phyloP scores from a whole-genome alignment of 2,888 invertebrate genomes.

The Melanchra persicariae region DNA sequence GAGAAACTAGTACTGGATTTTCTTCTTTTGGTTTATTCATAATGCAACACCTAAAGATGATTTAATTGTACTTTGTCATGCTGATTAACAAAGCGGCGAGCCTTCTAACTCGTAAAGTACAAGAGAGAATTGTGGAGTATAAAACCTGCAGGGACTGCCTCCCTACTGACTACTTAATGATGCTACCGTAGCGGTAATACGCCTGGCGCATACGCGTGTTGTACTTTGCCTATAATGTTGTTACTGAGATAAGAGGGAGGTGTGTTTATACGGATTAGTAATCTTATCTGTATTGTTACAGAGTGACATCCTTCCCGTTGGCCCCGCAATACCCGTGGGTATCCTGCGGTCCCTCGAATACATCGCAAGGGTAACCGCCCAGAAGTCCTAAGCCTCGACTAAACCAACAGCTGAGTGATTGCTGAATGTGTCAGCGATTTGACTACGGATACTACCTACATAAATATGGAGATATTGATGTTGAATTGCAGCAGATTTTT shows the following conservation, averaged over 20 bases:
- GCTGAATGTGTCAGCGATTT: slow-evolving; percentile 22
- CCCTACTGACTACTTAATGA: background rate
- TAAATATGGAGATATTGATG: slow-evolving; percentile 16
- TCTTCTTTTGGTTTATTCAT: slow-evolving; percentile 14
- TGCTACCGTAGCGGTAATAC: background rate
- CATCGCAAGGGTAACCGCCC: slow-evolving; percentile 58
- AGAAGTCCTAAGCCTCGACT: slow-evolving; percentile 48
- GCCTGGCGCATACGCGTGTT: background rate
- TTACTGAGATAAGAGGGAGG: background rate
- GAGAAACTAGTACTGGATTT: background rate
- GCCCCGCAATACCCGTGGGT: slow-evolving; percentile 75
- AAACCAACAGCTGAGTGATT: slow-evolving; percentile 20
- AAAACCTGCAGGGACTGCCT: background rate
- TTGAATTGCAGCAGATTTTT: slow-evolving; percentile 27
- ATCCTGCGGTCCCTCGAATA: slow-evolving; percentile 78
- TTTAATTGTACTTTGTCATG: background rate
- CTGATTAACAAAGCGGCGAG: background rate
- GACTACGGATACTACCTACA: slow-evolving; percentile 15
- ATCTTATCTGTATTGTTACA: slow-evolving; percentile 59
- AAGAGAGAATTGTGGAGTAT: background rate
- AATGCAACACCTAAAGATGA: background rate
- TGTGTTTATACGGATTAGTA: background rate
- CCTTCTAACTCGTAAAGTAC: background rate
- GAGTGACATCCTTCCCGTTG: slow-evolving; percentile 75
- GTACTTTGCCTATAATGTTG: background rate